Conservation (phyloP, 2,113 vertebrate genomes). For the Tyrannus savana region DNA sequence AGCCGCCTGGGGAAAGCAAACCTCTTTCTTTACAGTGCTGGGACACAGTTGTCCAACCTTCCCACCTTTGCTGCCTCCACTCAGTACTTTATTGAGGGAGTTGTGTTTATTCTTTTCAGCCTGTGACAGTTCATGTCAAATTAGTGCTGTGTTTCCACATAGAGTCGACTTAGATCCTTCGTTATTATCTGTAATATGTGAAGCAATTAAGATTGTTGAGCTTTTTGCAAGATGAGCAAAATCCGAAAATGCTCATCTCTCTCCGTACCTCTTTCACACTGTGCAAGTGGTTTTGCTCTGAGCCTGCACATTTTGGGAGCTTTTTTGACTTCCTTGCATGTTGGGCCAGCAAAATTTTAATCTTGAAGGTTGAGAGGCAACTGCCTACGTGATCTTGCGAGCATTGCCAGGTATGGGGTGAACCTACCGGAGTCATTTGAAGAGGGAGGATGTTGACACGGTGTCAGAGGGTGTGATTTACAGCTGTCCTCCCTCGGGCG, state of each 20-base stretch:
- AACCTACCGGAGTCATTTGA: not conserved
- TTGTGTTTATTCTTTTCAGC: not conserved
- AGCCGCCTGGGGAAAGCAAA: not conserved
- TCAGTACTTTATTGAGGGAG: not conserved
- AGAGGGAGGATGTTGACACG: not conserved
- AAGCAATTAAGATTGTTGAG: not conserved
- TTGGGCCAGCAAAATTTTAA: constrained; percentile 1
- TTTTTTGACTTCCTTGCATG: not conserved
- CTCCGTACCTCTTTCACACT: not conserved
- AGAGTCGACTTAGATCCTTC: not conserved
- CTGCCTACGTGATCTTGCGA: not conserved
- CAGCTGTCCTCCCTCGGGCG: not conserved
- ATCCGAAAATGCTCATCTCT: not conserved
- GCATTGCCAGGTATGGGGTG: not conserved
- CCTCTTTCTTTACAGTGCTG: not conserved
- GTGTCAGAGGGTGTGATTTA: not conserved
- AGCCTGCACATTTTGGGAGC: fast-evolving
- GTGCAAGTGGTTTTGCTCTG: not conserved
- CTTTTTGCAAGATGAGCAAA: constrained; percentile 1
- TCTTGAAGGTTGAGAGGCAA: not conserved
- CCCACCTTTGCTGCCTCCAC: not conserved
- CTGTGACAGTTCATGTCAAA: not conserved
- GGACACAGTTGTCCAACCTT: not conserved
- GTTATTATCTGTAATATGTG: not conserved
- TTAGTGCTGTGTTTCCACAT: not conserved